Percentiles rank a stretch among this genome's conserved stretches.
Conservation (phyloP, 2,797 vertebrate species). For the Schizothorax lantsangensis region DNA sequence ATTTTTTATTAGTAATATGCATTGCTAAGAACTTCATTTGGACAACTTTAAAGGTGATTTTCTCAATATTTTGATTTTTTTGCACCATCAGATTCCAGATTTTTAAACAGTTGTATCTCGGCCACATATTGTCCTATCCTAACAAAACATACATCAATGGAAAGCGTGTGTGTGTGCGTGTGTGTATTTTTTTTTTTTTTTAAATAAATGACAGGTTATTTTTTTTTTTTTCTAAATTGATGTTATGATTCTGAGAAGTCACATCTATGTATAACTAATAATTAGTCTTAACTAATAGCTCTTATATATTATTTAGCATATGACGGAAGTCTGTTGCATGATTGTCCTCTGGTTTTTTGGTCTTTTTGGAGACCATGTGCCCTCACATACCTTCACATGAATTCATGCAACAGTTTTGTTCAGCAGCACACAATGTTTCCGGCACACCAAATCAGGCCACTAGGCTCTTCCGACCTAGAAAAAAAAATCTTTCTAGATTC, state of each 20-base stretch:
- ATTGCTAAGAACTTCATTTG: too few relatives aligned
- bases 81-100: too few relatives aligned
- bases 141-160: too few relatives aligned
- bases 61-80: too few relatives aligned
- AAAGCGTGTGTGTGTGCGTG: not conserved
- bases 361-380: not conserved
- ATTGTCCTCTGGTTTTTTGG: not conserved
- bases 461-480: not conserved
- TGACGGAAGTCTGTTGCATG: not conserved
- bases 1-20: too few relatives aligned
- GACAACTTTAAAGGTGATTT: too few relatives aligned
- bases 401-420: constrained; percentile 1
- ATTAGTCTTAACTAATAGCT: not conserved
- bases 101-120: too few relatives aligned
- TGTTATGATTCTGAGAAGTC: not conserved
- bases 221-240: not conserved
- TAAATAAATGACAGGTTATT: not conserved
- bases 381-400: not conserved
- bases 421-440: not conserved
- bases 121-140: too few relatives aligned
- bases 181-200: not conserved
- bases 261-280: not conserved
- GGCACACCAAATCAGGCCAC: constrained; percentile 15
- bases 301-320: not conserved
- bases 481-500: not conserved